Conservation (phyloP, 2,888 invertebrate genomes). For the Ormyrus labotus region DNA sequence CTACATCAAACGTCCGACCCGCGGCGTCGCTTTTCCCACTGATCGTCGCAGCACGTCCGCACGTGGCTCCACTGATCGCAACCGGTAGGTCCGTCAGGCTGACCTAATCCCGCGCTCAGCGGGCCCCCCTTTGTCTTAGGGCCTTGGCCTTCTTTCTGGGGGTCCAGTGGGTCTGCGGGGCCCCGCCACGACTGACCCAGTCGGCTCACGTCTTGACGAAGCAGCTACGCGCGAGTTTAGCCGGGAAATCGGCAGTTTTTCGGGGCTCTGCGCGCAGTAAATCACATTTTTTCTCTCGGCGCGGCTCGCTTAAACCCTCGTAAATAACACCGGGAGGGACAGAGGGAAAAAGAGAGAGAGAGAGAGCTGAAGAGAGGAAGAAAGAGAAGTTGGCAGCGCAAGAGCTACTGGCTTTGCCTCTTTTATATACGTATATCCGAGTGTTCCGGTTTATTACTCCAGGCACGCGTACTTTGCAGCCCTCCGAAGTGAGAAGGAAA, state of each 20-base stretch:
- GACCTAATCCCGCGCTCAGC: constrained; percentile 41
- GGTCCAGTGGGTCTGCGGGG: constrained; percentile 59
- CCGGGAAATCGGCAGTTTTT: constrained; percentile 16
- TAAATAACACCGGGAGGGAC: constrained; percentile 56
- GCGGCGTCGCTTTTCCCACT: constrained; percentile 1
- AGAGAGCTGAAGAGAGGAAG: not conserved
- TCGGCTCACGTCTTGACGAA: constrained; percentile 36
- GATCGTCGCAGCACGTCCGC: not conserved
- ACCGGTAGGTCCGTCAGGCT: constrained; percentile 39
- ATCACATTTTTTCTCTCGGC: constrained; percentile 40
- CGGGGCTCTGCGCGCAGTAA: constrained; percentile 26
- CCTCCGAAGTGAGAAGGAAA: not conserved
- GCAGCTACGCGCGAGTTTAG: constrained; percentile 46
- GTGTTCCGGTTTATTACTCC: constrained; percentile 51
- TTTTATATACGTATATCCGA: constrained; percentile 1
- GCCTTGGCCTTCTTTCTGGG: constrained; percentile 58
- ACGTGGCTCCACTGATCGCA: constrained; percentile 38
- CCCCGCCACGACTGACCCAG: constrained; percentile 41
- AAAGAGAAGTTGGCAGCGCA: not conserved
- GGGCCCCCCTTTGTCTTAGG: constrained; percentile 47
- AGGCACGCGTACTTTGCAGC: constrained; percentile 26
- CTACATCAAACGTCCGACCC: not conserved
- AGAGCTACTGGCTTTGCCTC: constrained; percentile 41
- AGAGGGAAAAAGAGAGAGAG: constrained; percentile 24
- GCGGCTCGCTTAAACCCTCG: constrained; percentile 53